Evolutionary conservation across 2,888 invertebrate species (phyloP), one percentile per base, ranked within the genome.

Genomic region (Chloroclysta siterata): DNA sequence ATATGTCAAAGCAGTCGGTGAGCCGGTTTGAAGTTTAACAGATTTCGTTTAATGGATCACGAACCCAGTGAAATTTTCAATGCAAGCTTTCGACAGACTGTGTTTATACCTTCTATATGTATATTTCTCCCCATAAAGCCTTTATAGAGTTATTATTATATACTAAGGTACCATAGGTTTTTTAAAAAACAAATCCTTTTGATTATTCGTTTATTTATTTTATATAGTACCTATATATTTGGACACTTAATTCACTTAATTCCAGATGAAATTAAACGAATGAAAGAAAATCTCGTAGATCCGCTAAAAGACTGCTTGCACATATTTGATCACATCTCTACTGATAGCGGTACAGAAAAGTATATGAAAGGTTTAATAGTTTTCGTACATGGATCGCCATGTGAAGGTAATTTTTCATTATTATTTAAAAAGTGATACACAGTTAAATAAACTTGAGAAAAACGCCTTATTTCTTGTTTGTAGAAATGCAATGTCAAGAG

Each of bases 361-460:
- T 71, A 73, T 65, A 66, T 74, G 2, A 90, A 87, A 75, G 92
- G 92, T n/a, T 69, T 91, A 17, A 72, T 93, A 2, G 76, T 90
- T 60, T 84, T 93, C 65, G 78, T 89, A 51, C 88, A 92, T 65
- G 93, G 91, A 22, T 87, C 90, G 29, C 91, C 90, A 1, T 82
- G 83, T 75, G 89, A 91, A 88, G 93, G 93, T 90, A 44, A 46
- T 17, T 17, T 10, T 47, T 10, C 22, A 11, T 47, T 17, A 15
- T 3, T 47, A 11, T 5, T 7, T 17, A 44, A 42, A 46, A 15
- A 22, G 22, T 33, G 8, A 1, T 8, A 33, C 33, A 33, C 46
- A 5, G 15, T 11, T 11, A 11, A 10, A 3, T 11, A 11, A 39
- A 11, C 11, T 11, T 2, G 10, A n/a, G n/a, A 14, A 47, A 36